Conservation (phyloP, 2,113 vertebrate species). For the Clarias magur region DNA sequence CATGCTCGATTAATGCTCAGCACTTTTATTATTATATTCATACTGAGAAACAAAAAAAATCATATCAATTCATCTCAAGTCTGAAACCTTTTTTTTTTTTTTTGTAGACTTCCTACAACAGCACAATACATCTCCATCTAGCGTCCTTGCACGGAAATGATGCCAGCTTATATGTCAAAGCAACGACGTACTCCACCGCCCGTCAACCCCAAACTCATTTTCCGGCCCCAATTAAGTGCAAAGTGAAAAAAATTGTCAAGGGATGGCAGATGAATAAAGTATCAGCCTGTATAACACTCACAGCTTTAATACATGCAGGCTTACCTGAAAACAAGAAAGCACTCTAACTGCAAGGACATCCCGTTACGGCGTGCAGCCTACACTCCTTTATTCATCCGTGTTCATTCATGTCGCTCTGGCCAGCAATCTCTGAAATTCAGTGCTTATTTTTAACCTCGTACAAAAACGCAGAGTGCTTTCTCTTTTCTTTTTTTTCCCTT, state of each 20-base stretch:
- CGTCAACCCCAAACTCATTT: rapidly evolving
- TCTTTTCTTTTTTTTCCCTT: constrained; percentile 53
- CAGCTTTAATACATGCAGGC: not conserved
- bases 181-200: not conserved
- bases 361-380: not conserved
- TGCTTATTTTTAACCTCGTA: constrained; percentile 70
- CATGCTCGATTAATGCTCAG: not conserved
- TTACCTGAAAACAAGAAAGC: constrained; percentile 22
- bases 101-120: not conserved
- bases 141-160: constrained; percentile 59
- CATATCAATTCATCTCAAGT: not conserved
- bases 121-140: constrained; percentile 65
- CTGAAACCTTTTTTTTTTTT: not conserved
- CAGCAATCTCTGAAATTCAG: constrained; percentile 63
- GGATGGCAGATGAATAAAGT: not conserved
- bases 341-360: not conserved
- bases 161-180: not conserved
- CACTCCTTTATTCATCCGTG: constrained; percentile 35
- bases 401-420: constrained; percentile 65
- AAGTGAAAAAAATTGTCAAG: too few relatives aligned
- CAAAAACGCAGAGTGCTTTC: constrained; percentile 58
- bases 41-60: not conserved
- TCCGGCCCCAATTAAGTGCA: not conserved
- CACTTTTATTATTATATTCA: not conserved
- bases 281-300: too few relatives aligned